Base-by-base conservation (phyloP, 2,113 vertebrate species). In the Gymnarchus niloticus region DNA sequence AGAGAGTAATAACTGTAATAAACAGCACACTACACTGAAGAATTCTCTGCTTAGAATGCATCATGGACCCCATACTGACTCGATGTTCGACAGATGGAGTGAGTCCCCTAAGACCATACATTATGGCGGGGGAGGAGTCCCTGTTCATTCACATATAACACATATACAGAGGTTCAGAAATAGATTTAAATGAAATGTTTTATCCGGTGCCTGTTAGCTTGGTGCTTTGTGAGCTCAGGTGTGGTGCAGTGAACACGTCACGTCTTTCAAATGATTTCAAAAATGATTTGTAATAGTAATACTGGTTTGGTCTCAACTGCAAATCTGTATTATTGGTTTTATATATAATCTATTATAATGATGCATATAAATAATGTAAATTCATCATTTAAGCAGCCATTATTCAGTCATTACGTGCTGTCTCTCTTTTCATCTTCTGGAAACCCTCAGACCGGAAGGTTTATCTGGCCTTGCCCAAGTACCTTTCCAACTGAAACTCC, bases 371-470 rank as follows among this genome's bases (percentile, higher is more conserved):
- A 33, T 6, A 19, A 69, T 69, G 61, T 14, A 37, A 69, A 37
- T 69, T 33, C 14, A 54, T 69, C 37, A 69, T 37, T 69, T 69
- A n/a, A n/a, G n/a, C n/a, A n/a, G n/a, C n/a, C n/a, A n/a, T n/a
- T n/a, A n/a, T n/a, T 19, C 65, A 37, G 14, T n/a, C 14, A 9
- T 41, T 33, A 41, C 28, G 33, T 73, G 33, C 33, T 41, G 61
- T 69, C 61, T 65, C 3, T 65, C 12, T 19, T 37, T 61, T 77
- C 57, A 57, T 65, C 52, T 23, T 86, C 86, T 84, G 51, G 73
- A 86, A 6, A 87, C 23, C 23, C 6, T 86, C 73, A 59, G 54
- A 23, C 19, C 41, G 52, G 14, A 54, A 54, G 48, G 51, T 82
- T 25, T 33, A 6, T 19, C 4, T n/a, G 37, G 21, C 52, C 3